Conservation (phyloP, 2,113 vertebrate species). For the Thymallus thymallus region DNA sequence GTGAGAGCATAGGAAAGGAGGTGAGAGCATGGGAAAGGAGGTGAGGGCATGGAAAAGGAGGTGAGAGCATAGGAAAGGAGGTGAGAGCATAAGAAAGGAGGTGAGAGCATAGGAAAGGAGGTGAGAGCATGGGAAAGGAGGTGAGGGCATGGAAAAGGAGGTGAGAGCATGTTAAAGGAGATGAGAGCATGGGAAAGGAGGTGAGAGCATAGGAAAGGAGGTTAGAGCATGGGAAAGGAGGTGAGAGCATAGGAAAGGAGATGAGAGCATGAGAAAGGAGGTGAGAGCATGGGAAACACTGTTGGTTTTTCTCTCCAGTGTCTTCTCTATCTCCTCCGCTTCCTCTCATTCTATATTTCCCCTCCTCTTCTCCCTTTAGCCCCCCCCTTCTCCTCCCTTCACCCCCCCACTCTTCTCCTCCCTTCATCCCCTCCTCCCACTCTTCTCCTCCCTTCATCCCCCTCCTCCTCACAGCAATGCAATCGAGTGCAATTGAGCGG, state of each 20-base stretch:
- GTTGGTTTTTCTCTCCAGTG: conserved; percentile 41
- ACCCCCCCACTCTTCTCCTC: neutral
- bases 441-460: neutral
- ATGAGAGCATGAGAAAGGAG: conserved; percentile 64
- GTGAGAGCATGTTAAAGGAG: conserved; percentile 58
- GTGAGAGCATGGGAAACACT: conserved; percentile 62
- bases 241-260: conserved; percentile 63
- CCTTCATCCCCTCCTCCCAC: neutral
- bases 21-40: conserved; percentile 64
- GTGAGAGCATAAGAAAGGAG: conserved; percentile 63
- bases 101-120: conserved; percentile 63
- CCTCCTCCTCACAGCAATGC: conserved; percentile 8
- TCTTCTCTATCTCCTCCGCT: neutral
- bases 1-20: conserved; percentile 63
- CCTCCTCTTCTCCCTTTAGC: neutral
- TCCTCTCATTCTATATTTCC: no score
- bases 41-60: conserved; percentile 63
- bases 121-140: conserved; percentile 64
- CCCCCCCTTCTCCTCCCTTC: neutral
- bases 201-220: conserved; percentile 63
- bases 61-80: conserved; percentile 63
- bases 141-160: conserved; percentile 63
- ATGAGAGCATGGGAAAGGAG: conserved; percentile 64
- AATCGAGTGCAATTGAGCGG: conserved; percentile 30
- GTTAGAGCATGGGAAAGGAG: conserved; percentile 64